Base-by-base conservation (phyloP, 2,113 vertebrate species). In the Paramormyrops kingsleyae region DNA sequence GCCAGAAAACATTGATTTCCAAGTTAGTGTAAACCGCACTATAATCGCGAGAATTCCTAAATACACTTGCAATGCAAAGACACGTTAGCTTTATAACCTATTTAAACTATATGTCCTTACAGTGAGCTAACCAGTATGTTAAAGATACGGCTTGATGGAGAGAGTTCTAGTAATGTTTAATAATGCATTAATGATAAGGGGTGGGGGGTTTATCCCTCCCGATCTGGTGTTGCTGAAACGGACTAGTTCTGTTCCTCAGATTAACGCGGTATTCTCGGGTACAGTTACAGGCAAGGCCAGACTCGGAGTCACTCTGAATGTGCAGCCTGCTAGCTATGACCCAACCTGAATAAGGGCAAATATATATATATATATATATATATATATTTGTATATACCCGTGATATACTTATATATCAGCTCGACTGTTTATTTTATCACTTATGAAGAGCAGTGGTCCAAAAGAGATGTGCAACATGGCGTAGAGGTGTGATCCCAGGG, bases 381-480 rank as follows among this genome's bases (percentile, higher is more conserved):
- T 21, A 56, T 56, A 56, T 56, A 56, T 56, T 56, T 39, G 42
- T 77, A 77, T 77, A 80, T 80, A 19, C 15, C 74, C 0, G 5
- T 15, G 5, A 80, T 80, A 42, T 42, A 42, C 13, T 80, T 80
- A 19, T 80, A 77, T 77, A 77, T 77, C 74, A 39, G 35, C 35
- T 77, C 2, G 35, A 77, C 74, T 77, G 27, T 19, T 42, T 42
- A 80, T 35, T 42, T 93, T 89, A 92, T 94, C 92, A 93, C 90
- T 90, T 93, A 92, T 93, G 89, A 93, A 90, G 89, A 77, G 53
- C 87, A 49, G 89, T 91, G 77, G 92, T 93, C 90, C 91, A 92
- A 92, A 91, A 87, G 94, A 91, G 89, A 88, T 47, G 19, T 84
- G 80, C 83, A 84, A 12, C 15, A 15, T 12, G 19, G 21, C 3